Base-by-base conservation (phyloP, 2,113 vertebrate genomes). In the Siniperca knerii region DNA sequence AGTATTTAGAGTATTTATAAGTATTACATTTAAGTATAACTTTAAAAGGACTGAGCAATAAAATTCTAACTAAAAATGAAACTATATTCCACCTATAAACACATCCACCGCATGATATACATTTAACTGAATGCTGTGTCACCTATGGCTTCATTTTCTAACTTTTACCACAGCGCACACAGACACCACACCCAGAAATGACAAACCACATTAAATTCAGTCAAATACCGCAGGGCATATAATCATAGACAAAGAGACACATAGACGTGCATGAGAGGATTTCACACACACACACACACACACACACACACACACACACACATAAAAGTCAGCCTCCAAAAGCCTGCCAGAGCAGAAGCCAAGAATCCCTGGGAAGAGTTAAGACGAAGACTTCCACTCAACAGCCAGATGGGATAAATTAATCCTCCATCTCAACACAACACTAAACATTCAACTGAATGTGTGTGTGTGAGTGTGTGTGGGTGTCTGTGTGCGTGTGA, bases 391-490 rank as follows among this genome's bases (percentile, higher is more conserved):
- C 88, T 90, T 93, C 88, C 82, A 79, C 69, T 85, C 81, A 33
- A 88, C 80, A 79, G 78, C 85, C 90, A 94, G 91, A 94, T 94
- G 92, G 88, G 80, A 92, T 90, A 89, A 94, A 94, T 92, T 87
- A 92, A 94, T 93, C 87, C 84, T 86, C 88, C 80, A 92, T 92
- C 74, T 90, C 82, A 92, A 83, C 81, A 86, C 82, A 79, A 88
- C 72, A 90, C 69, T 82, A 84, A 92, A 91, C 15, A 55, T 70
- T 91, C 80, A 54, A 67, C 40, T 81, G 57, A 77, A 21, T 86
- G 37, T 74, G 62, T 76, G 77, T 77, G 40, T 64, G 66, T 75
- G 73, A 66, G 66, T 50, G 40, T 75, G 42, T 54, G 58, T 71
- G 77, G 1, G 29, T 29, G 29, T 29, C 29, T 29, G 29, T 2